These are phyloP conservation scores for Illadopsis cleaveri DNA, from an alignment of 2,113 vertebrate genomes.

Conservation along the genomic window DNA sequence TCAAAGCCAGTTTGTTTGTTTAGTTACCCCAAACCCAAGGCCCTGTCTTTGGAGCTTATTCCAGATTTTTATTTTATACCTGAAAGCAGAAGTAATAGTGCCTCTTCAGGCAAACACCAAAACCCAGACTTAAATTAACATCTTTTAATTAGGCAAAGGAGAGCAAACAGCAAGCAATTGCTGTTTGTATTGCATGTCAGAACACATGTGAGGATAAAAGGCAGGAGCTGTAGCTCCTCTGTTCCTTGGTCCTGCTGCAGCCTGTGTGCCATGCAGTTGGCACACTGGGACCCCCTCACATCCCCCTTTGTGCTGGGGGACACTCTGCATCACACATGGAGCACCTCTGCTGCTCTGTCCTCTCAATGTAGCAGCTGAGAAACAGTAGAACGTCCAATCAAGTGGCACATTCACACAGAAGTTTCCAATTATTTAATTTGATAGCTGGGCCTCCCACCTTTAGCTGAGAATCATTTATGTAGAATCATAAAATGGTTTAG, in stretches of 20 bases:
- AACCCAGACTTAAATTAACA: background rate
- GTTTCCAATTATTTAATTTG: background rate
- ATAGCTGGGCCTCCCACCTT: background rate
- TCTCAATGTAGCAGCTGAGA: background rate
- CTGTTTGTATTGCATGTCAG: background rate
- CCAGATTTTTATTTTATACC: background rate
- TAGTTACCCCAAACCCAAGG: background rate
- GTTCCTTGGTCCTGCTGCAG: background rate
- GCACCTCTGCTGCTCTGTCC: background rate
- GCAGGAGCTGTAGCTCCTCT: background rate
- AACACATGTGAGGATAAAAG: background rate
- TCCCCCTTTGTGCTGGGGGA: background rate
- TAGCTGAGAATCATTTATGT: background rate
- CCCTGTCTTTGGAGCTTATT: background rate
- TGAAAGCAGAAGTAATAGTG: background rate
- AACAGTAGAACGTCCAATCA: background rate
- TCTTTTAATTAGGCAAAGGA: slow-evolving; percentile 1
- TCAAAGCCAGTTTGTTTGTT: background rate
- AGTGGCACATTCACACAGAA: background rate
- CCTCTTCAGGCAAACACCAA: background rate
- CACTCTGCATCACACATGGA: background rate
- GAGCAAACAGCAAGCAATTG: background rate
- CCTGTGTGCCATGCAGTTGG: fast-evolving
- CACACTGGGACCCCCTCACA: too few relatives aligned
- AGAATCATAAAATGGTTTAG: background rate